Percentiles rank a stretch among this genome's conserved stretches.
phyloP scores from a whole-genome alignment of 2,888 invertebrate species.

The Rosalia funebris region DNA sequence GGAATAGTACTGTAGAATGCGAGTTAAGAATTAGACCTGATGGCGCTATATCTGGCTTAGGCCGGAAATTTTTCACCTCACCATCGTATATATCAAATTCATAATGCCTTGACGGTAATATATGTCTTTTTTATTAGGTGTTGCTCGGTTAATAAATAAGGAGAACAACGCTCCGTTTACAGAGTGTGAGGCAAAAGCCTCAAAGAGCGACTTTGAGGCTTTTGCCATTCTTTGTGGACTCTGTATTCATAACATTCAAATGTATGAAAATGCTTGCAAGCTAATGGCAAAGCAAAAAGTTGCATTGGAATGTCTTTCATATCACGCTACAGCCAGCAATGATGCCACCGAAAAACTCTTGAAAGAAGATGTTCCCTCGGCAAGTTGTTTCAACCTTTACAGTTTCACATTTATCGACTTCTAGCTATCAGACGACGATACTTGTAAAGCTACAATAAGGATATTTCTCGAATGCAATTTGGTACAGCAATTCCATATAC shows the following conservation, averaged over 20 bases:
- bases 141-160: constrained; percentile 93
- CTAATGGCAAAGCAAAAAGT: constrained; percentile 94
- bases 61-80: no score
- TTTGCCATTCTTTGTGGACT: constrained; percentile 95
- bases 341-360: constrained; percentile 85
- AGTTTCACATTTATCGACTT: constrained; percentile 90
- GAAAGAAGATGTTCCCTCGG: constrained; percentile 82
- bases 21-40: no score
- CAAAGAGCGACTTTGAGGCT: constrained; percentile 93
- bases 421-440: constrained; percentile 88
- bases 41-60: no score
- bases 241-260: constrained; percentile 96
- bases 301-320: constrained; percentile 93
- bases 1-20: no score
- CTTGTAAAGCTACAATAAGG: constrained; percentile 87
- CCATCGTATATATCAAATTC: no score
- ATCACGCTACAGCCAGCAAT: constrained; percentile 91
- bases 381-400: constrained; percentile 84
- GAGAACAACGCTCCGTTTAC: constrained; percentile 86
- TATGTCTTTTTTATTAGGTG: constrained; percentile 65
- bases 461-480: constrained; percentile 95
- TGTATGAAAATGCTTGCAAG: constrained; percentile 97
- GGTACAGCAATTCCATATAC: constrained; percentile 91
- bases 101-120: no score
- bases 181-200: constrained; percentile 89